Conservation (phyloP, 2,113 vertebrate genomes). For the Mus musculus region GRCm39 chr14:26903501-26904000, state of each 20-base stretch:
- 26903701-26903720: not conserved
- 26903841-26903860: not conserved
- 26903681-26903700: not conserved
- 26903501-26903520: not conserved
- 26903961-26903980: not conserved
- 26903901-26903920: constrained; percentile 21
- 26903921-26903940: not conserved
- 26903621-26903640: constrained; percentile 2
- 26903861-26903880: not conserved
- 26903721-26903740: not conserved
- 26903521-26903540: not conserved
- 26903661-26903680: not conserved
- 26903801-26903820: not conserved
- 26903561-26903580: not conserved
- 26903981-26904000: not conserved
- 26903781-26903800: not conserved
- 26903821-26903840: not conserved
- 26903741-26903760: not conserved
- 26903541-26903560: not conserved
- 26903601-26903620: constrained; percentile 15
- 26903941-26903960: not conserved
- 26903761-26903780: not conserved
- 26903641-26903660: not conserved
- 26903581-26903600: not conserved
- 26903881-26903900: not conserved